Conservation (phyloP, 2,797 vertebrate species). For the Eulemur coronatus region DNA sequence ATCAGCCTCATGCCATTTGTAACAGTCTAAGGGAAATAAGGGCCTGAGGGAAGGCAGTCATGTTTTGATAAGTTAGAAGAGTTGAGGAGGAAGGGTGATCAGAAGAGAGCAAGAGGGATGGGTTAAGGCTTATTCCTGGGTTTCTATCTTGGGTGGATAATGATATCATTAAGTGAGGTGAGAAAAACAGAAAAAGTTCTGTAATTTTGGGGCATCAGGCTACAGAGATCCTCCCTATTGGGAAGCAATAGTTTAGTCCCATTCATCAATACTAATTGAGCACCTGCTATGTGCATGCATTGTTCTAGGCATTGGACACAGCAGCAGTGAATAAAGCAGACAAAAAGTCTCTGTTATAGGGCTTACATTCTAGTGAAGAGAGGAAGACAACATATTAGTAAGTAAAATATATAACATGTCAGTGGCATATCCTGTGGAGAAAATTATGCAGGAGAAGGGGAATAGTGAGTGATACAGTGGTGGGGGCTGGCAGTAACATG, state of each 20-base stretch:
- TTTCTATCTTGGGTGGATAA: neutral
- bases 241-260: neutral
- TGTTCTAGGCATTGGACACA: neutral
- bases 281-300: neutral
- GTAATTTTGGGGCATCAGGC: neutral
- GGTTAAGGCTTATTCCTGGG: neutral
- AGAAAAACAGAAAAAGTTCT: neutral
- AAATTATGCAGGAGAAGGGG: neutral
- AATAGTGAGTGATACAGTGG: neutral
- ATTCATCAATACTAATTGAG: neutral
- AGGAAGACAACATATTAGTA: neutral
- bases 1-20: neutral
- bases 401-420: neutral
- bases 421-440: neutral
- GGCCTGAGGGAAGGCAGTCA: neutral
- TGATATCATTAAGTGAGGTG: neutral
- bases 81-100: accelerated
- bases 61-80: neutral
- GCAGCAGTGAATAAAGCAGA: neutral
- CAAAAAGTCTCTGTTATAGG: neutral
- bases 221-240: neutral
- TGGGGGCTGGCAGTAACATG: neutral
- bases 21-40: neutral
- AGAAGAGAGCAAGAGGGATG: neutral
- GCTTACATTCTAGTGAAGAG: neutral